These are phyloP conservation scores for Chloebia gouldiae DNA, from an alignment of 2,113 vertebrate genomes.

Conservation along the genomic window DNA sequence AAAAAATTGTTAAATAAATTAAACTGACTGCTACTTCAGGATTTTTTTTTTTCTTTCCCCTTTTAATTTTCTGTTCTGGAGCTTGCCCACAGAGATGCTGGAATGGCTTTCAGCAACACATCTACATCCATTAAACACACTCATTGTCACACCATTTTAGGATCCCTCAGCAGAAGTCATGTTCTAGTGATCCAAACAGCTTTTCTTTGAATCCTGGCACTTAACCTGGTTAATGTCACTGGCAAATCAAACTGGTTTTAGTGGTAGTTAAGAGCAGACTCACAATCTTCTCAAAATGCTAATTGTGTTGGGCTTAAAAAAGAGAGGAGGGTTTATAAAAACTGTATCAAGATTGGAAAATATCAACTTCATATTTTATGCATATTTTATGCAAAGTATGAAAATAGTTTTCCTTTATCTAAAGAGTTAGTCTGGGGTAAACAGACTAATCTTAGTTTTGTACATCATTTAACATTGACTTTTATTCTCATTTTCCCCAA, in stretches of 20 bases:
- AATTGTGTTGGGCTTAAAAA: not conserved
- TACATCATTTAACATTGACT: not conserved
- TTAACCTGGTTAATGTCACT: not conserved
- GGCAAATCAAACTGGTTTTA: not conserved
- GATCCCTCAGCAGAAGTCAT: not conserved
- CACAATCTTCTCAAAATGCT: not conserved
- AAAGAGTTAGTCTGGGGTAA: not conserved
- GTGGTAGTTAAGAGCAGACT: not conserved
- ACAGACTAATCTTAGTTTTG: not conserved
- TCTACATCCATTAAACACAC: not conserved
- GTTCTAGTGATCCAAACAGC: not conserved
- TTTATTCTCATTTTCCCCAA: not conserved
- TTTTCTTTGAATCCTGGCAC: not conserved
- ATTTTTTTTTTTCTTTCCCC: not conserved
- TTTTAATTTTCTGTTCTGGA: not conserved
- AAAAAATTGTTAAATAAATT: slow-evolving; percentile 37
- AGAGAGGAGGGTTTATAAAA: not conserved
- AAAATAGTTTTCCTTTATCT: not conserved
- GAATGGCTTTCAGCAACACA: not conserved
- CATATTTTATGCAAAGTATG: not conserved
- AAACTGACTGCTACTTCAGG: not conserved
- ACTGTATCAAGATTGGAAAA: not conserved
- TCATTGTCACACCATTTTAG: not conserved
- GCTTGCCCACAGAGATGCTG: not conserved
- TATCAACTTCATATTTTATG: not conserved